These are phyloP conservation scores for Latrodectus elegans DNA, from an alignment of 2,888 invertebrate species.

Conservation along the genomic window DNA sequence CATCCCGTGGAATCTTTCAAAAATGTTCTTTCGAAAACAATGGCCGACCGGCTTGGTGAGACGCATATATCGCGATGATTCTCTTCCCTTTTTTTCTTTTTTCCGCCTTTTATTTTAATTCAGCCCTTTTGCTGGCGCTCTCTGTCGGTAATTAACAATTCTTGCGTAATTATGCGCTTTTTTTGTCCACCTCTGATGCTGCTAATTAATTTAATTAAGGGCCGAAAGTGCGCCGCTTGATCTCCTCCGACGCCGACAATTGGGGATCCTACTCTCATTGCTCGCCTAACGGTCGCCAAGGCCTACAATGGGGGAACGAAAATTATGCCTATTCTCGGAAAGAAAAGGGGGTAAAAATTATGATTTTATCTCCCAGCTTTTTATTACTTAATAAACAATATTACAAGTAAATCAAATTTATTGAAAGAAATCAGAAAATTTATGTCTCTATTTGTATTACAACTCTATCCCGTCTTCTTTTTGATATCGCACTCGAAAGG, in stretches of 20 bases:
- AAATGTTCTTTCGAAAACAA: slow-evolving; percentile 49
- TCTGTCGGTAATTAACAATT: slow-evolving; percentile 68
- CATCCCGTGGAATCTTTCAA: slow-evolving; percentile 61
- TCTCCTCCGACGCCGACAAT: slow-evolving; percentile 42
- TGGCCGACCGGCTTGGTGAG: background rate
- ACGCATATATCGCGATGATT: slow-evolving; percentile 40
- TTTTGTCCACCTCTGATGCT: slow-evolving; percentile 69
- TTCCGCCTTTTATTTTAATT: slow-evolving; percentile 51
- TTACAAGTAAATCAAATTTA: no score
- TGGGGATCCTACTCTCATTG: slow-evolving; percentile 29
- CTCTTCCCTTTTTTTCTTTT: slow-evolving; percentile 41
- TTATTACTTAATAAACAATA: no score
- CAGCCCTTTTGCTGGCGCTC: slow-evolving; percentile 29
- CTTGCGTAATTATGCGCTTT: slow-evolving; percentile 67
- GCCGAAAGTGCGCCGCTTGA: slow-evolving; percentile 68
- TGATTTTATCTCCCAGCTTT: no score
- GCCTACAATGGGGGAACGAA: background rate
- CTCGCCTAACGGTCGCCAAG: background rate
- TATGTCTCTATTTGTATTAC: no score
- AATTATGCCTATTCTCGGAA: no score
- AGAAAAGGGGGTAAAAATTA: background rate
- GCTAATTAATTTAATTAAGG: slow-evolving; percentile 69
- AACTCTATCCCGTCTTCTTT: no score
- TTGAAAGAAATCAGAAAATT: no score
- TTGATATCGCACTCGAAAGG: no score